Conservation (phyloP, 2,113 vertebrate genomes). For the Thermophis baileyi region DNA sequence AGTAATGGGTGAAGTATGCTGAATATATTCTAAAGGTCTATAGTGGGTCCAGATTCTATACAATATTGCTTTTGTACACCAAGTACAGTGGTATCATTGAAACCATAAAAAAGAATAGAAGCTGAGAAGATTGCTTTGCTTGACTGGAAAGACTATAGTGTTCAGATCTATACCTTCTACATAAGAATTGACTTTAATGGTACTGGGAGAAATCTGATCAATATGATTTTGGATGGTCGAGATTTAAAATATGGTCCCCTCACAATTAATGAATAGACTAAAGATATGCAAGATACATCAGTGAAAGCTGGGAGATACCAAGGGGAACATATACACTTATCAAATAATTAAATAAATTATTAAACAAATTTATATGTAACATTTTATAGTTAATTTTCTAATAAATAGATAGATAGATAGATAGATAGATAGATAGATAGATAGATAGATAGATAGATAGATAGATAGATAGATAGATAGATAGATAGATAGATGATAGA, state of each 20-base stretch:
- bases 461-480: too few species aligned
- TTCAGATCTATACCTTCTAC: background rate
- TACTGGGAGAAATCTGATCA: background rate
- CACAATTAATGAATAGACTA: background rate
- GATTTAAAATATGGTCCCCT: background rate
- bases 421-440: too few species aligned
- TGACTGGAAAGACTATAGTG: background rate
- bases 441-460: too few species aligned
- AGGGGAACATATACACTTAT: background rate
- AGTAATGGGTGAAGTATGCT: background rate
- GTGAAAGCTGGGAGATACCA: background rate
- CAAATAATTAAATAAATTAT: background rate
- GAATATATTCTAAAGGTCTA: background rate
- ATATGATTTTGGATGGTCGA: background rate
- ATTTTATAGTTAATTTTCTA: background rate
- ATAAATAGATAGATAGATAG: too few species aligned
- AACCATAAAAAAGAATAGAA: background rate
- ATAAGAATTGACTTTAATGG: background rate
- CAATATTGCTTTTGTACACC: background rate
- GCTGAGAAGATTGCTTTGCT: background rate
- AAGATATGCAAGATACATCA: background rate
- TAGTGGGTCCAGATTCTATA: background rate
- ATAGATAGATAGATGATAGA: too few species aligned
- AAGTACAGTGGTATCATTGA: background rate
- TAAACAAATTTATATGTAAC: background rate